These are phyloP conservation scores for Yponomeuta cagnagella DNA, from an alignment of 2,888 invertebrate species.

Conservation along the genomic window DNA sequence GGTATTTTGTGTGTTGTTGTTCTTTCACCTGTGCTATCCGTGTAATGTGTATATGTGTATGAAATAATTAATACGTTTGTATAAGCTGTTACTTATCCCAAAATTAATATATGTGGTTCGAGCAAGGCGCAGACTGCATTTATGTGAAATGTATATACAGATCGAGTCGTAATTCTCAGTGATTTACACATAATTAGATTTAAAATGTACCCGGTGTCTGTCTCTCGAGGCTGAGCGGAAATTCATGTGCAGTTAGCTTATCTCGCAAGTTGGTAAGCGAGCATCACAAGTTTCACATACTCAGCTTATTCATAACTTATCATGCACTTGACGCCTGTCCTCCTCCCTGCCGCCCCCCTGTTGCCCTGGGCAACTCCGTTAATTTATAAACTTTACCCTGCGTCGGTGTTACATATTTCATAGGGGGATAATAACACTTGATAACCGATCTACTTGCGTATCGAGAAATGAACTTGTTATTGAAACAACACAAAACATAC, in stretches of 20 bases:
- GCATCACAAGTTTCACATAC: not conserved
- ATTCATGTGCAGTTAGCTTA: not conserved
- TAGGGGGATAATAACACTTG: not conserved
- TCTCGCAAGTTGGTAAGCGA: not conserved
- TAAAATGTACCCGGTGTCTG: not conserved
- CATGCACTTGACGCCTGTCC: slow-evolving; percentile 16
- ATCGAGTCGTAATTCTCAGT: not conserved
- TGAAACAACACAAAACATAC: not conserved
- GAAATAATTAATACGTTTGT: too few relatives aligned
- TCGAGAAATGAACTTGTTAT: not conserved
- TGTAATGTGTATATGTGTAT: too few relatives aligned
- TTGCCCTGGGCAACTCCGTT: slow-evolving; percentile 15
- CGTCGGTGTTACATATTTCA: slow-evolving; percentile 13
- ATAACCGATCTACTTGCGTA: not conserved
- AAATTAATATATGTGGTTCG: too few relatives aligned
- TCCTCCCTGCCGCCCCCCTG: not conserved
- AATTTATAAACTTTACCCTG: slow-evolving; percentile 19
- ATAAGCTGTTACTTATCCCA: too few relatives aligned
- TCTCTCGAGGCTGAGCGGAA: not conserved
- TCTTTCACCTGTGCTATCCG: too few relatives aligned
- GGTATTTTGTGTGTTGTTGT: too few relatives aligned
- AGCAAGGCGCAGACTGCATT: too few relatives aligned
- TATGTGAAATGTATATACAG: too few relatives aligned
- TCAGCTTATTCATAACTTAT: slow-evolving; percentile 11
- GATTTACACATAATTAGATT: not conserved